These are phyloP conservation scores for Crocodylus rhombifer DNA, from an alignment of 2,797 vertebrate genomes.

Conservation along the genomic window DNA sequence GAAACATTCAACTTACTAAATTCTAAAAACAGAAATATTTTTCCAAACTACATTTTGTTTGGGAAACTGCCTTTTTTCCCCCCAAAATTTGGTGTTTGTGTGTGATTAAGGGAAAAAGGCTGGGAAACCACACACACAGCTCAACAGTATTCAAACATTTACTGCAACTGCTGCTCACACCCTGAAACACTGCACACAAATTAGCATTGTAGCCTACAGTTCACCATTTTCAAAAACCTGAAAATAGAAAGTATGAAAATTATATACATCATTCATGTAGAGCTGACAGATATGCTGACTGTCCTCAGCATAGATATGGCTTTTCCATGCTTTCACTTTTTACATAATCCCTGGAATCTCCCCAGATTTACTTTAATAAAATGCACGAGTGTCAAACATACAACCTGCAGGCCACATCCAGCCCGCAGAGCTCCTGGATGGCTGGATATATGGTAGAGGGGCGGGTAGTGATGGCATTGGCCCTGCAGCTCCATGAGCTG, in stretches of 20 bases:
- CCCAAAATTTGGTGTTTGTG: background rate
- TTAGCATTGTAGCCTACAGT: accelerated
- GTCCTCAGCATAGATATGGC: background rate
- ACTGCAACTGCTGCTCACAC: background rate
- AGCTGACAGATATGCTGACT: background rate
- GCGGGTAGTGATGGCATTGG: too few relatives aligned
- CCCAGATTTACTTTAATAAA: too few relatives aligned
- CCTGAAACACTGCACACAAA: background rate
- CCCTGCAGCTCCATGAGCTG: too few relatives aligned
- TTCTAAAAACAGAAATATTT: background rate
- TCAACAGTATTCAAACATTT: background rate
- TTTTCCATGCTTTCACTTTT: background rate
- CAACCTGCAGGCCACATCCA: too few relatives aligned
- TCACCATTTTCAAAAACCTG: background rate
- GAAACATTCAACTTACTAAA: background rate
- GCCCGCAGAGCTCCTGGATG: too few relatives aligned
- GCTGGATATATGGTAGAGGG: too few relatives aligned
- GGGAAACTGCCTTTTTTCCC: background rate
- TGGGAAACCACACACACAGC: background rate
- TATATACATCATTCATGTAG: background rate
- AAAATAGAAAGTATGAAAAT: too few relatives aligned
- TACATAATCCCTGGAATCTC: background rate
- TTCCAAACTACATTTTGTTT: background rate
- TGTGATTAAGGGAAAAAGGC: background rate
- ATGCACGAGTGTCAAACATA: too few relatives aligned